These are phyloP conservation scores for Acipenser transmontanus DNA, from an alignment of 2,797 vertebrate genomes.

Conservation along the genomic window DNA sequence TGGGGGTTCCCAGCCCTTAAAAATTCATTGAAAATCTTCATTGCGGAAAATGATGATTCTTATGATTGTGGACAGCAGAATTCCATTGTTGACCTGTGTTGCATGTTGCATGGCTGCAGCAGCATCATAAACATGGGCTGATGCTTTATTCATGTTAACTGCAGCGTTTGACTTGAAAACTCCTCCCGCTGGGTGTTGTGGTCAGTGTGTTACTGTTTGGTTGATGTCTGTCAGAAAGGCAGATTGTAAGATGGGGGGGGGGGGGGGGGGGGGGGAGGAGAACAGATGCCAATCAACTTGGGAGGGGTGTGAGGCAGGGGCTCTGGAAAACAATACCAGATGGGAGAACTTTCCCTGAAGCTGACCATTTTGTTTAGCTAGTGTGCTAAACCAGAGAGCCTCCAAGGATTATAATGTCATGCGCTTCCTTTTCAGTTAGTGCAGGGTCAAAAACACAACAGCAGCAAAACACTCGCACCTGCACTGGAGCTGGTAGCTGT, in stretches of 20 bases:
- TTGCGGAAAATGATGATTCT: slow-evolving; percentile 55
- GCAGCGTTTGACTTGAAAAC: slow-evolving; percentile 68
- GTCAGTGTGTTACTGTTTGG: slow-evolving; percentile 56
- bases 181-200: slow-evolving; percentile 56
- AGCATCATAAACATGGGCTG: slow-evolving; percentile 31
- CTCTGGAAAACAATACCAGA: slow-evolving; percentile 62
- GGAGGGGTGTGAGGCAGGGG: slow-evolving; percentile 26
- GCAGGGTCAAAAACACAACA: too few species aligned
- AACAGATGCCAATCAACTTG: slow-evolving; percentile 55
- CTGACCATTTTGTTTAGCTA: slow-evolving; percentile 33
- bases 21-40: slow-evolving; percentile 32
- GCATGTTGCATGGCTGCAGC: slow-evolving; percentile 29
- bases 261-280: slow-evolving; percentile 35
- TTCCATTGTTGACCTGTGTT: slow-evolving; percentile 33
- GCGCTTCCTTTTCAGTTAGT: too few species aligned
- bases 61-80: slow-evolving; percentile 39
- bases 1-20: too few species aligned
- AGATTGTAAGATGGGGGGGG: slow-evolving; percentile 13
- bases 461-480: neutral
- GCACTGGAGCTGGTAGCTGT: neutral
- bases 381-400: neutral
- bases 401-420: neutral
- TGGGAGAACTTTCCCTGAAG: slow-evolving; percentile 42
- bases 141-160: slow-evolving; percentile 62
- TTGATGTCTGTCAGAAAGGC: slow-evolving; percentile 16